Evolutionary conservation across 2,888 invertebrate genomes (phyloP), one percentile per base, ranked within the genome.

Genomic region (Dinocampus coccinellae): DNA sequence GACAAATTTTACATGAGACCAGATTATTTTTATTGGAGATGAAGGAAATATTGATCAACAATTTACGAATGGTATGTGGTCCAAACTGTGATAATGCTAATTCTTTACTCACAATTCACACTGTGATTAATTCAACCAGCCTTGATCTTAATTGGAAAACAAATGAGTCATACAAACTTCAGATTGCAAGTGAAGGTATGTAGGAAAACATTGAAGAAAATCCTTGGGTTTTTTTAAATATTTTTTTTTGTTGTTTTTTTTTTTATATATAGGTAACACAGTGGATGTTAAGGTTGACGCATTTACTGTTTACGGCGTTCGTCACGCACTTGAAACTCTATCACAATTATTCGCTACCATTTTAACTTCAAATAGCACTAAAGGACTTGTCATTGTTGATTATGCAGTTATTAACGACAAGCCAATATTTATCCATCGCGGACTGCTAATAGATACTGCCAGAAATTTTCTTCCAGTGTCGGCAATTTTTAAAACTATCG

Each of bases 391-490:
- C 0, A 89, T 94, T 57, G 88, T 93, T 0, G 88, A 90, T 3
- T 89, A 90, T 0, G 93, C 92, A 0, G 89, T 88, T 70, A 91
- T 97, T 71, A 87, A 88, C 1, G 98, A 98, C 86, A 90, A 90
- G 70, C 98, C 98, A 0, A 89, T 91, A 0, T 98, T 93, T 88
- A 89, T 91, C 0, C 95, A 97, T 83, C 91, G 99, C 76, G 98
- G 98, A 0, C 84, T 98, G 3, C 90, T 97, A 69, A 85, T 99
- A 55, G 99, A 99, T 84, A 94, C 96, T 0, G 92, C 96, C 0
- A 91, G 98, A 73, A 97, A 98, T 88, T 99, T 92, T 84, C 89
- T 98, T 26, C 92, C 95, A 0, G 86, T 96, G 75, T 86, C 85
- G 13, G 90, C 90, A 58, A 92, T 96, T 22, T 90, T 91, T 79